Evolutionary conservation across 2,888 invertebrate genomes (phyloP).

Genomic region (Eupithecia subfuscata): DNA sequence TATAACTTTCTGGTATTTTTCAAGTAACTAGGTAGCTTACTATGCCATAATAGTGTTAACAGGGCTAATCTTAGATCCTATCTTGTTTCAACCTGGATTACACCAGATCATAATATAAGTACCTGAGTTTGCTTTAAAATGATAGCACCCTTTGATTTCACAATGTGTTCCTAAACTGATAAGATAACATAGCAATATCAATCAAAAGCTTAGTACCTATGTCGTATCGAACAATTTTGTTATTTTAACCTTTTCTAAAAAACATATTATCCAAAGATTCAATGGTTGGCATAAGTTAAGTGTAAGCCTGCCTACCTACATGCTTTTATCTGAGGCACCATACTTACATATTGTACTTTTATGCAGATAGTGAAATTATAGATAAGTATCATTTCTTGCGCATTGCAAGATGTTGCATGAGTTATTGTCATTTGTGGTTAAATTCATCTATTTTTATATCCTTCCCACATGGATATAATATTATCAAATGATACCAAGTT

Average conservation of each 20-base stretch:
- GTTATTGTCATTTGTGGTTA: neutral
- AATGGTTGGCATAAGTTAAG: neutral
- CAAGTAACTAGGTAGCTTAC: neutral
- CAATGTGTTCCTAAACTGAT: neutral
- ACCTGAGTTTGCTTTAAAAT: neutral
- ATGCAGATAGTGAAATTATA: neutral
- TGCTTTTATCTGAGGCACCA: neutral
- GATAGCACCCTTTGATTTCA: neutral
- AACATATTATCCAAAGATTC: neutral
- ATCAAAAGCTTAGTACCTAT: neutral
- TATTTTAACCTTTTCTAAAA: neutral
- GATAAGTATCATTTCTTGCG: neutral
- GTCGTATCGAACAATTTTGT: neutral
- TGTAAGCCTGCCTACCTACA: neutral
- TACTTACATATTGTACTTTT: neutral
- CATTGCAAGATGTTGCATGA: neutral
- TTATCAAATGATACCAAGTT: slow-evolving; percentile 80
- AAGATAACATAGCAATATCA: neutral
- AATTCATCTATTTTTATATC: slow-evolving; percentile 12
- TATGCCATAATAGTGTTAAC: neutral
- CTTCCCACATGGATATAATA: slow-evolving; percentile 32
- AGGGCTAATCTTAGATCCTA: neutral
- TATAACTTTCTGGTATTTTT: neutral
- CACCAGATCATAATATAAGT: neutral
- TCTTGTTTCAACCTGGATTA: neutral